Evolutionary conservation across 2,888 invertebrate species (phyloP), one percentile per base, ranked within the genome.

Genomic region (Napeogenes sylphis): DNA sequence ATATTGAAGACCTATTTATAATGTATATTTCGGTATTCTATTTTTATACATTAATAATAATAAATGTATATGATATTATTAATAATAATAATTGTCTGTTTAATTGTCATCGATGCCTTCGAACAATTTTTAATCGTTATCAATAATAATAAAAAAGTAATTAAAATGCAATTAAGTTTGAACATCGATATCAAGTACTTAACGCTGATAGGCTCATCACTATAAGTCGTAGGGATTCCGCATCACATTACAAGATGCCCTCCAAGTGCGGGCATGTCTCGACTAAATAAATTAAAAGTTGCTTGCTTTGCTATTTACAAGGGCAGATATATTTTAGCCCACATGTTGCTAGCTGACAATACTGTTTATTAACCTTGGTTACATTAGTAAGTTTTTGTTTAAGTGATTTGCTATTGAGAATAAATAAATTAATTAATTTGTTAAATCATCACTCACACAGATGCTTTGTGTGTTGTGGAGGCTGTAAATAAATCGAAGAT

Each of bases 171-270:
- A 51, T 30, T 51, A 30, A 32, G 32, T 38, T 30, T 45, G 42
- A 30, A 45, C 45, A 30, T 14, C 51, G 30, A 32, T 57, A 42
- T 57, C 14, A 33, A 56, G 53, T 21, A 56, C 56, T 42, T 56
- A 53, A 35, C 42, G 12, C 32, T 62, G 51, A 53, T 57, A 60
- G 60, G 63, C 59, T 63, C 57, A 63, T 32, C 53, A 35, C 58
- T n/a, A 13, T 45, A 45, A 38, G 55, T 59, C 45, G 55, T 59
- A 53, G 13, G 71, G 68, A 68, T 71, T 71, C 71, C 59, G 68
- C 61, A 64, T 72, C 71, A 65, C 67, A 68, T 71, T 71, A 71
- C 70, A 6, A 42, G 69, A 69, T 56, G 56, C 68, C 71, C 13
- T 5, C 4, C 57, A 68, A 71, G 65, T 70, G 68, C 64, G 33